Evolutionary conservation across 2,797 vertebrate species (phyloP).

Genomic region (Mus caroli): DNA sequence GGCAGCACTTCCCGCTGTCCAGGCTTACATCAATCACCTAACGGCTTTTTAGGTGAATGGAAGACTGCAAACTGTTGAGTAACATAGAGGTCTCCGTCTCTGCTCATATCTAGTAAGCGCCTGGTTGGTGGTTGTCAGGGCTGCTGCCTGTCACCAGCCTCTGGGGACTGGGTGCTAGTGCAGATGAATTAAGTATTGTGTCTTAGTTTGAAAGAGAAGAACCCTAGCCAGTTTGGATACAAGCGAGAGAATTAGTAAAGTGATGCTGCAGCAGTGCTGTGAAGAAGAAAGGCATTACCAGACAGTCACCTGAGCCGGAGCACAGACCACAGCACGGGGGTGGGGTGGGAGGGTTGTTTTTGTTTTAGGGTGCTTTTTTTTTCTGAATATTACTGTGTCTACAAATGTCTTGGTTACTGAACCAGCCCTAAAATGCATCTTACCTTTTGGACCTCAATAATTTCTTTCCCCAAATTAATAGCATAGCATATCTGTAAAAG

Average conservation of each 20-base stretch:
- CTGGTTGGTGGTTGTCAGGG: neutral
- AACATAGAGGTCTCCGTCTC: neutral
- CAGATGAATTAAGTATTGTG: neutral
- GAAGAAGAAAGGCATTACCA: neutral
- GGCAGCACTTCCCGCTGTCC: neutral
- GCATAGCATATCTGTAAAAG: slow-evolving; percentile 96
- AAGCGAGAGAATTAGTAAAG: neutral
- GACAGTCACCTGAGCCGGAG: neutral
- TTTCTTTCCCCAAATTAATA: slow-evolving; percentile 97
- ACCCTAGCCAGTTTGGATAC: neutral
- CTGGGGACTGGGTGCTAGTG: neutral
- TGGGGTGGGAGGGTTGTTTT: neutral
- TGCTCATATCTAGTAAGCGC: neutral
- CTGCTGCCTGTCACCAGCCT: neutral
- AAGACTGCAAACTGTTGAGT: neutral
- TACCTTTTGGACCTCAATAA: slow-evolving; percentile 96
- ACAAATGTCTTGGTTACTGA: slow-evolving; percentile 1
- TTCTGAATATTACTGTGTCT: neutral
- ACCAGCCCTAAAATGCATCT: slow-evolving; percentile 62
- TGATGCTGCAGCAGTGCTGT: neutral
- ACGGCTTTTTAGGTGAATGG: neutral
- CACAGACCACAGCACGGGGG: too few species aligned
- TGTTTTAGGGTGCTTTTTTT: neutral
- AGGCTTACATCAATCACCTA: neutral
- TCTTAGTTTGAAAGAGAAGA: neutral